A percentile compares a stretch with the other conserved stretches of the same genome.
Evolutionary conservation across 2,888 invertebrate genomes (phyloP).

Genomic region (Lasioglossum calceatum): DNA sequence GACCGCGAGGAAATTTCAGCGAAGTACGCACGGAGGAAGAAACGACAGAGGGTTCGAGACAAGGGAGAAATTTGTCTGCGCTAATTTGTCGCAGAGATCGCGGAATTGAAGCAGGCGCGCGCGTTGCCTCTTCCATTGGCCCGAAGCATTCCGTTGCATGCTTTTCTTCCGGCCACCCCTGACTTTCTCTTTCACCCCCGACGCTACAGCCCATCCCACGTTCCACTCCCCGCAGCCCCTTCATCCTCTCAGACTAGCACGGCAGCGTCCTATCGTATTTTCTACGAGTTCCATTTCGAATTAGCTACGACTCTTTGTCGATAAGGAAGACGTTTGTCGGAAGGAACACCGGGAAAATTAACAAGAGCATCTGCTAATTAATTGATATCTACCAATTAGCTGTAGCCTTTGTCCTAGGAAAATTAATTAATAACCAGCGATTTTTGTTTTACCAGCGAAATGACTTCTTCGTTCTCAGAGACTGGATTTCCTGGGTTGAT

Average conservation of each 20-base stretch:
- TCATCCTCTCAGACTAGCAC: constrained; percentile 47
- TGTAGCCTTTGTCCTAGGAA: neutral
- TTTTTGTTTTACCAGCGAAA: neutral
- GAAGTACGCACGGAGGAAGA: constrained; percentile 52
- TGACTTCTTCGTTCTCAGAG: neutral
- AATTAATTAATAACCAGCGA: neutral
- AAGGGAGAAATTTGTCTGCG: constrained; percentile 79
- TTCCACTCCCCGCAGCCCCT: neutral
- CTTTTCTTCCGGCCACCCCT: constrained; percentile 67
- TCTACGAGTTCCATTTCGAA: constrained; percentile 68
- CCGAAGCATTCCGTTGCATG: constrained; percentile 72
- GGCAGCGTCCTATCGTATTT: constrained; percentile 71
- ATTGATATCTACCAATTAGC: constrained; percentile 30
- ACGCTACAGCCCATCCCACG: neutral
- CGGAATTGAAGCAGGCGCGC: constrained; percentile 77
- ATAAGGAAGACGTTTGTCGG: constrained; percentile 35
- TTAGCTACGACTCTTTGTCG: constrained; percentile 69
- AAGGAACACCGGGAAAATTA: constrained; percentile 10
- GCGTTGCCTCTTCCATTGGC: constrained; percentile 77
- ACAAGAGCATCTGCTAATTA: constrained; percentile 46
- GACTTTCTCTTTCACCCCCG: constrained; percentile 45
- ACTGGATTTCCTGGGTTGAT: neutral
- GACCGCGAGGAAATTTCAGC: constrained; percentile 61
- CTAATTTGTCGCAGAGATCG: constrained; percentile 80
- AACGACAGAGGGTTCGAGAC: constrained; percentile 61